These are phyloP conservation scores for Drosophila oshimai DNA, from an alignment of 1,140 invertebrate genomes.

Conservation along the genomic window DNA sequence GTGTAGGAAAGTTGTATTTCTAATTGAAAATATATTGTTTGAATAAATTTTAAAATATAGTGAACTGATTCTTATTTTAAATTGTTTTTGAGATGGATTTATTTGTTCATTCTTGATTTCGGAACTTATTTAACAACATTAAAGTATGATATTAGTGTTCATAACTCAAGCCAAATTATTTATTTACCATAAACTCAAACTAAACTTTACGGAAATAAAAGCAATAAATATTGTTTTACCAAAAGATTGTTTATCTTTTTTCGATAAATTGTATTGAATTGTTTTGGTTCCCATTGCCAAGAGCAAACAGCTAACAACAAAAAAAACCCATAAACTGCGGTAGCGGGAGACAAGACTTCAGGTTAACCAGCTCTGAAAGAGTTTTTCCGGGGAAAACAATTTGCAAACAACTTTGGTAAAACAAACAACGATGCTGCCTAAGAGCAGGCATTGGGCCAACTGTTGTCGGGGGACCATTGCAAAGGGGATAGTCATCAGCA, in stretches of 20 bases:
- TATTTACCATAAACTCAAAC: not conserved
- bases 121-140: too few relatives aligned
- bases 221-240: conserved; percentile 6
- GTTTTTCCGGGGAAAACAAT: conserved; percentile 57
- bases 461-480: not conserved
- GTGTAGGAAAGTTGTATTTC: not conserved
- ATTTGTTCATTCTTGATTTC: too few relatives aligned
- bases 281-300: conserved; percentile 3
- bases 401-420: conserved; percentile 56
- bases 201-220: conserved; percentile 6
- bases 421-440: conserved; percentile 38
- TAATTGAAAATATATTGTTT: too few relatives aligned
- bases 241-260: not conserved
- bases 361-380: conserved; percentile 17
- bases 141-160: too few relatives aligned
- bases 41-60: too few relatives aligned
- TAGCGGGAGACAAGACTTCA: conserved; percentile 10
- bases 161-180: not conserved
- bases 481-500: conserved; percentile 5
- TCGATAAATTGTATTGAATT: conserved; percentile 16
- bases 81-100: too few relatives aligned
- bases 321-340: not conserved
- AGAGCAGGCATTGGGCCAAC: conserved; percentile 31
- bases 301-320: conserved; percentile 1
- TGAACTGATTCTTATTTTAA: too few relatives aligned